These are phyloP conservation scores for Toxostoma redivivum DNA, from an alignment of 2,113 vertebrate genomes.

Conservation along the genomic window DNA sequence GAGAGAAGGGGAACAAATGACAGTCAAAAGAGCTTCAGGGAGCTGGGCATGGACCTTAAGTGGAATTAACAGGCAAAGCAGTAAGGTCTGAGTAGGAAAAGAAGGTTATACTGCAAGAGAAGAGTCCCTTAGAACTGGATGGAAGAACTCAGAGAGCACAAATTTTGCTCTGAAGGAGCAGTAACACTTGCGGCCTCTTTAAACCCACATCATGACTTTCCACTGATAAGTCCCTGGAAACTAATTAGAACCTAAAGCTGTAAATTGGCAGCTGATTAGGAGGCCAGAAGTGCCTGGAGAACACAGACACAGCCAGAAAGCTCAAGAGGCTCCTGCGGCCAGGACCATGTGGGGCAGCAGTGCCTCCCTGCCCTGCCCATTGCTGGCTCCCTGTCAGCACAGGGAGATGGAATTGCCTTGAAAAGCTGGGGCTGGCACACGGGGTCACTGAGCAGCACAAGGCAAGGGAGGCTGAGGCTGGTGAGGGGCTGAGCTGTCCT, in stretches of 20 bases:
- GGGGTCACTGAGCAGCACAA: accelerated
- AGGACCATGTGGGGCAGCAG: accelerated
- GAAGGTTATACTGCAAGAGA: background rate
- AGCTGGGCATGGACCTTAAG: background rate
- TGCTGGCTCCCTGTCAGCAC: background rate
- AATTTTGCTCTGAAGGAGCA: background rate
- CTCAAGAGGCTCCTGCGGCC: background rate
- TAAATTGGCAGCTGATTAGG: background rate
- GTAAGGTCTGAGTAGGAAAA: background rate
- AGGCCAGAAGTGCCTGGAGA: background rate
- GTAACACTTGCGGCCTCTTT: background rate
- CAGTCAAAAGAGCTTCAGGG: background rate
- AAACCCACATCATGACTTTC: background rate
- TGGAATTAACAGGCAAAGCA: background rate
- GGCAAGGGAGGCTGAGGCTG: background rate
- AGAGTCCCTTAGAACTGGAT: background rate
- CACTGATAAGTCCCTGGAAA: background rate
- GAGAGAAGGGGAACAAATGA: background rate
- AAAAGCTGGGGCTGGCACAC: accelerated
- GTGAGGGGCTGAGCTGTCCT: background rate
- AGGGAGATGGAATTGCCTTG: background rate
- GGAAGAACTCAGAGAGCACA: background rate
- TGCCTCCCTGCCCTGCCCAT: background rate
- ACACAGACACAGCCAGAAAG: background rate
- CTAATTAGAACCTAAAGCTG: background rate